phyloP scores from a whole-genome alignment of 37 sponge, comb jelly and placozoan genomes.

The Axinella damicornis region DNA sequence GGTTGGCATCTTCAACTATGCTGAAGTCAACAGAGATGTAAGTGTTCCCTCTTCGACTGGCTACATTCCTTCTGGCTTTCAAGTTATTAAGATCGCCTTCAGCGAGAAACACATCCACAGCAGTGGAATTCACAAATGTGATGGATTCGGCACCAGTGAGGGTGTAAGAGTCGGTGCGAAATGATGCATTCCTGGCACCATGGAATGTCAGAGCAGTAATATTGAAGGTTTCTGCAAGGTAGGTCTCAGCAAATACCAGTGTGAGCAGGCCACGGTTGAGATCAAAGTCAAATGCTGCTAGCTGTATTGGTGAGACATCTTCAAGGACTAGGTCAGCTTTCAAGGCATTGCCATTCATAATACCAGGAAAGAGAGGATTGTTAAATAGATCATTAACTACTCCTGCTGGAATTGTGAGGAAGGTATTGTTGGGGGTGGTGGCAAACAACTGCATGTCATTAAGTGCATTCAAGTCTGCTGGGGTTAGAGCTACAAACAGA shows the following conservation, averaged over 20 bases:
- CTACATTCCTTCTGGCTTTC: constrained; percentile 58
- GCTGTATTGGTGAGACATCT: constrained; percentile 56
- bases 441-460: constrained; percentile 56
- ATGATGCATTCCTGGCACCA: constrained; percentile 52
- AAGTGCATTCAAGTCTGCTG: constrained; percentile 68
- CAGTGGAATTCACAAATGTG: neutral
- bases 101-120: constrained; percentile 41
- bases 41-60: constrained; percentile 55
- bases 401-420: constrained; percentile 47
- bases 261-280: constrained; percentile 70
- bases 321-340: constrained; percentile 58
- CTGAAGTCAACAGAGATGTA: constrained; percentile 52
- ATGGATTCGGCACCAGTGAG: constrained; percentile 30
- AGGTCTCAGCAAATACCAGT: constrained; percentile 70
- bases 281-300: constrained; percentile 71
- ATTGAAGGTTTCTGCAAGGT: constrained; percentile 33
- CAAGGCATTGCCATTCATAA: constrained; percentile 40
- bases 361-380: constrained; percentile 58
- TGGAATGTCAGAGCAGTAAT: constrained; percentile 69
- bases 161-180: constrained; percentile 51
- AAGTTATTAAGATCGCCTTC: constrained; percentile 77
- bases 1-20: constrained; percentile 64
- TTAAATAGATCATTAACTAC: constrained; percentile 66
- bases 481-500: constrained; percentile 41
- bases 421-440: constrained; percentile 67